phyloP scores from a whole-genome alignment of 2,888 invertebrate species.

The Caenorhabditis doughertyi region DNA sequence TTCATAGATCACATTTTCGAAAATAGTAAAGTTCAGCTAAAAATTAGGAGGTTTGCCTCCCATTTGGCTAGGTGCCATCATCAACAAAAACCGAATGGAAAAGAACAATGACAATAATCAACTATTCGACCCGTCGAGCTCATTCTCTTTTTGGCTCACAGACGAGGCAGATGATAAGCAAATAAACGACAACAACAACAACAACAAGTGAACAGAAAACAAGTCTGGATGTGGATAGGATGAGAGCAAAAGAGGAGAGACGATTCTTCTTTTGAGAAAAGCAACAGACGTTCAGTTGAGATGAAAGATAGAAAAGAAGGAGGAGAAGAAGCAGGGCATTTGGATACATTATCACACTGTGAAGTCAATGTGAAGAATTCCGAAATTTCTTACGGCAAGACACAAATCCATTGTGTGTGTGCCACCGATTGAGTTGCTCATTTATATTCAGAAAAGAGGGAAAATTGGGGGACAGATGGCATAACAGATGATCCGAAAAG shows the following conservation, averaged over 20 bases:
- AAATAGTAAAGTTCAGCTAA: not conserved
- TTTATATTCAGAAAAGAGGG: slow-evolving; percentile 23
- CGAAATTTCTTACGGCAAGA: slow-evolving; percentile 18
- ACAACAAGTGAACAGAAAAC: slow-evolving; percentile 32
- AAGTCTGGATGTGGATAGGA: no score
- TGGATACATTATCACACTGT: slow-evolving; percentile 30
- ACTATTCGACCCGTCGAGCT: slow-evolving; percentile 33
- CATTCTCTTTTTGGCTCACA: slow-evolving; percentile 19
- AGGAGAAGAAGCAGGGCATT: not conserved
- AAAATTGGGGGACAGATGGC: slow-evolving; percentile 39
- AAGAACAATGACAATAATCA: slow-evolving; percentile 50
- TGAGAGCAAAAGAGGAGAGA: not conserved
- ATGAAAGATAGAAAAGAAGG: not conserved
- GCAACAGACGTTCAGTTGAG: not conserved
- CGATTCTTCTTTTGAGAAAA: not conserved
- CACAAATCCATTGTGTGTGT: slow-evolving; percentile 20
- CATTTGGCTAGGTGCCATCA: slow-evolving; percentile 12
- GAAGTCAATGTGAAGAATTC: slow-evolving; percentile 10
- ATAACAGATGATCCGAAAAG: slow-evolving; percentile 37
- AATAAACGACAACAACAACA: slow-evolving; percentile 36
- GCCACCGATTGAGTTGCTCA: slow-evolving; percentile 12
- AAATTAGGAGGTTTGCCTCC: not conserved
- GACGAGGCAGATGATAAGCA: slow-evolving; percentile 38
- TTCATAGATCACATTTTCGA: not conserved
- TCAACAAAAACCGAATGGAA: not conserved